Percentiles rank a stretch among this genome's conserved stretches.
Evolutionary conservation across 2,113 vertebrate genomes (phyloP).

Genomic region (Copsychus sechellarum): DNA sequence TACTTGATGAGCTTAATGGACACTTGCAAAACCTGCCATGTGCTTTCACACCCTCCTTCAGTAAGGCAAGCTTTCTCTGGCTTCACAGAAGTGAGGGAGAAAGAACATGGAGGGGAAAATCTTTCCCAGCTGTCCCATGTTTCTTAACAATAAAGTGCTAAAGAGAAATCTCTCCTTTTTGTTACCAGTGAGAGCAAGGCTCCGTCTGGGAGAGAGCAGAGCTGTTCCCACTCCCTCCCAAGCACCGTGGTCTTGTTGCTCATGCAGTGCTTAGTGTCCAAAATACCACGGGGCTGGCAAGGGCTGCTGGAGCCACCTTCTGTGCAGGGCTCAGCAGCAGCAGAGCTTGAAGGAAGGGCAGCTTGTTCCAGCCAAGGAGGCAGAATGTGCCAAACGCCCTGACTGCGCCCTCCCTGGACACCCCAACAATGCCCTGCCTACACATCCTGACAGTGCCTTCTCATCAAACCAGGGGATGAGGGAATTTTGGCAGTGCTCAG

Average conservation of each 20-base stretch:
- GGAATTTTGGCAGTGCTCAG: not conserved
- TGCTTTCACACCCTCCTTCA: not conserved
- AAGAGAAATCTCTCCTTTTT: not conserved
- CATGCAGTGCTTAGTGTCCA: not conserved
- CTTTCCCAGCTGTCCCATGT: not conserved
- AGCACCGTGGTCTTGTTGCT: accelerated
- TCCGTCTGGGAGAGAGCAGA: accelerated
- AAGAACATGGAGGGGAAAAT: not conserved
- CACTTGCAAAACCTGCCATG: not conserved
- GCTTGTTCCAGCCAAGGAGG: not conserved
- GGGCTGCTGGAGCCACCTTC: slow-evolving; percentile 20
- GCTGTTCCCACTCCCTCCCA: not conserved
- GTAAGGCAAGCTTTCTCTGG: not conserved
- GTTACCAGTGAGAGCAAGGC: not conserved
- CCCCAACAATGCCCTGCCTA: not conserved
- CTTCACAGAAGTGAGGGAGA: accelerated
- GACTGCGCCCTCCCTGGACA: not conserved
- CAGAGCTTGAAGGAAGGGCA: not conserved
- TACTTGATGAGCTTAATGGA: not conserved
- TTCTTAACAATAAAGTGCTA: not conserved
- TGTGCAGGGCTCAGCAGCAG: not conserved
- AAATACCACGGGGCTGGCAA: slow-evolving; percentile 6
- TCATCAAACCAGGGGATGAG: not conserved
- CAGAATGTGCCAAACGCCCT: not conserved
- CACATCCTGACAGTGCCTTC: not conserved